phyloP scores from a whole-genome alignment of 2,797 vertebrate species.

The Dallia pectoralis region DNA sequence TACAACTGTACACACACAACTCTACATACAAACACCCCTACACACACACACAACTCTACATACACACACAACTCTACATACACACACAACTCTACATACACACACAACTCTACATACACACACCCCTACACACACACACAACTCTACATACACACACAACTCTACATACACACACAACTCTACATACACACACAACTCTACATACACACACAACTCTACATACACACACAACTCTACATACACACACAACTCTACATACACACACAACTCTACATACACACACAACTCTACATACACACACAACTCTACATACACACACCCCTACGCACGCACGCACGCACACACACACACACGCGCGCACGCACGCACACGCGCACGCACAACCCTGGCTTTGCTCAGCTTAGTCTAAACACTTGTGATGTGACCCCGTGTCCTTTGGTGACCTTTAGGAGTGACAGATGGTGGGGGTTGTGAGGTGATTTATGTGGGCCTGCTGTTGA shows the following conservation, averaged over 20 bases:
- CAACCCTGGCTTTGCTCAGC: slow-evolving; percentile 64
- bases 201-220: slow-evolving; percentile 24
- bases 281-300: slow-evolving; percentile 52
- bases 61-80: no score
- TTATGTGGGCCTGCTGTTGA: slow-evolving; percentile 94
- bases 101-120: no score
- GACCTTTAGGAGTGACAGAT: slow-evolving; percentile 83
- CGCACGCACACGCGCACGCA: slow-evolving; percentile 18
- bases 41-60: no score
- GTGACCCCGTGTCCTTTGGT: slow-evolving; percentile 78
- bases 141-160: slow-evolving; percentile 52
- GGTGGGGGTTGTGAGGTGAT: slow-evolving; percentile 88
- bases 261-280: slow-evolving; percentile 41
- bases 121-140: no score
- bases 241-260: slow-evolving; percentile 50
- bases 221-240: slow-evolving; percentile 23
- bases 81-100: no score
- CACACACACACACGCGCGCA: slow-evolving; percentile 31
- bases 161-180: slow-evolving; percentile 41
- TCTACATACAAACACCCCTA: slow-evolving; percentile 41
- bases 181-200: slow-evolving; percentile 42
- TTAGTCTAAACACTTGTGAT: slow-evolving; percentile 70
- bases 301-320: slow-evolving; percentile 43
- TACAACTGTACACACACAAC: slow-evolving; percentile 51
- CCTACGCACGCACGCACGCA: slow-evolving; percentile 42